Base-by-base conservation (phyloP, 2,797 vertebrate species). In the Anabacerthia variegaticeps region DNA sequence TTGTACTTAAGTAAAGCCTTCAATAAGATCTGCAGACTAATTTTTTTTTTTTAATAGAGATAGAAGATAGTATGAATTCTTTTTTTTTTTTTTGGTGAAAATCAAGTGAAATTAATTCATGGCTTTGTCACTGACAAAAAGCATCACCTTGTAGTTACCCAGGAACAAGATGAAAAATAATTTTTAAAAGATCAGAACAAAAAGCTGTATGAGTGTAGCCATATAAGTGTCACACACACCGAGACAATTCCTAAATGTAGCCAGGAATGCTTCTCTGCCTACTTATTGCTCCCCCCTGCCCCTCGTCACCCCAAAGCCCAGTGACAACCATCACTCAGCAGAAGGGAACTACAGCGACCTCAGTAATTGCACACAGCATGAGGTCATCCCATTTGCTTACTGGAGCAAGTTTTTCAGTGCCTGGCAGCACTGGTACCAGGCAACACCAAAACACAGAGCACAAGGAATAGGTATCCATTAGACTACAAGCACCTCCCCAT, bases 141-240 rank as follows among this genome's bases (percentile, higher is more conserved):
- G 36, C 77, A 87, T 59, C n/a, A 52, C 30, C 30, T 62, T 82
- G 24, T 1, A n/a, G 32, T 55, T 67, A 49, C 9, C 85, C 34
- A 82, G 21, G 32, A 82, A 58, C 11, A 54, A 73, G 48, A 71
- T 2, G 7, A 62, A 83, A 92, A 83, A 30, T 2, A 23, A 34
- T 15, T 71, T 77, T 68, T 36, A 46, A 58, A 76, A 49, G 39
- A 52, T 73, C 65, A 71, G 58, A 67, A 68, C 0, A 6, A 79
- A 73, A 76, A 36, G 20, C 21, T 65, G 26, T 23, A 66, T 14
- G 11, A 36, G n/a, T 2, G 8, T 55, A 84, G 46, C 43, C 62
- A 49, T 0, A 0, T 37, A 74, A 36, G 11, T 5, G 24, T 72
- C 49, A 58, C 1, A 2, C 43, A 59, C 1, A 3, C 44, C 30